Evolutionary conservation across 1,140 invertebrate genomes (phyloP), one percentile per base, ranked within the genome.

Genomic region (Hyposmocoma kahamanoa): DNA sequence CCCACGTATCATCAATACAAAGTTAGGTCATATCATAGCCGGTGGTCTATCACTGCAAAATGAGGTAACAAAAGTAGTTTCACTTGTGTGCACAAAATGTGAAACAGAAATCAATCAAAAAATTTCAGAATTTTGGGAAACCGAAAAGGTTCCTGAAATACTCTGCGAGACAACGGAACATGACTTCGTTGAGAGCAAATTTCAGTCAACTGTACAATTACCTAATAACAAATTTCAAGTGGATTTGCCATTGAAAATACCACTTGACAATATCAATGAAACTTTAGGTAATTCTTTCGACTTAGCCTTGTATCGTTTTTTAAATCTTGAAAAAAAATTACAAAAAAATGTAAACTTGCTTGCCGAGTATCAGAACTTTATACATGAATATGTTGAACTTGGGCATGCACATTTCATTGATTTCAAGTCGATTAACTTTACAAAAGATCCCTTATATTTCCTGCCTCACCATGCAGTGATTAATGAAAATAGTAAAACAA

Each of bases 391-490:
- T 50, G 22, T 72, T 21, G 15, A 28, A 10, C 32, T 64, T 9
- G 62, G 59, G 0, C 71, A 77, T 56, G 63, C 59, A 13, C 53
- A 59, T 20, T 11, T 32, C 4, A 47, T 73, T 13, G 43, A 53
- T 21, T n/a, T 51, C 21, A 18, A 20, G 5, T 1, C 43, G 2
- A 36, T 52, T 19, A 21, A 53, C 15, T 1, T 38, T 18, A 15
- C 2, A 18, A 39, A 36, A 15, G n/a, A 36, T 4, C 13, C 36
- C 20, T 26, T 48, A 9, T 59, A 52, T 36, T 71, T 60, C 38
- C 26, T 73, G n/a, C 47, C 57, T 5, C 67, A 80, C 50, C 70
- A 74, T 46, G 36, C 58, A 10, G 60, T 81, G 0, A 24, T 65
- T 2, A 54, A 54, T 11, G 52, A 62, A 18, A 43, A 34, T 0